Base-by-base conservation (phyloP, 2,888 invertebrate species). In the Campoplex nolae region DNA sequence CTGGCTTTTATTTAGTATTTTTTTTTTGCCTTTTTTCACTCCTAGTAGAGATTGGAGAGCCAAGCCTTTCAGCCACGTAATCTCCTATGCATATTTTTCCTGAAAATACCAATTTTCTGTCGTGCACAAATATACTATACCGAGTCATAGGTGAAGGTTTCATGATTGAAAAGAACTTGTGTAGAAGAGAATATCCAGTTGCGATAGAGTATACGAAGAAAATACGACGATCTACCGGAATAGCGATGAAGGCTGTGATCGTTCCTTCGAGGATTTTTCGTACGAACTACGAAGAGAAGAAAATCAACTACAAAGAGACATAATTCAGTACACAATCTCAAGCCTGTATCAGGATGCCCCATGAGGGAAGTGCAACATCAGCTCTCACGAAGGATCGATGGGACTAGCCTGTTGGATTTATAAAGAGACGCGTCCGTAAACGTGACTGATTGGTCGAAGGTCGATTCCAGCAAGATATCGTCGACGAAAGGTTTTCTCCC, bases 391-490 rank as follows among this genome's bases (percentile, higher is more conserved):
- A 68, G 68, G 42, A 83, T 77, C 83, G 83, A 76, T 76, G 70
- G 42, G 68, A 77, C 51, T 71, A 38, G 58, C 28, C 13, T 35
- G 23, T 48, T 54, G 75, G 68, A 56, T 67, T 68, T 28, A 76
- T 32, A 73, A 76, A 76, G 56, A 82, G 70, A 83, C 73, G 28
- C 23, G 65, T 87, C 84, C 73, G 84, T 87, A 82, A 87, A 85
- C 82, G 87, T 79, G 87, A 87, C 87, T 82, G 86, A 87, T 87
- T 87, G 86, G 80, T 78, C 79, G 81, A 87, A 87, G 84, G 84
- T 84, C 86, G 86, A 87, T 87, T 16, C 81, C 62, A 54, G 78
- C 77, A n/a, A 81, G 86, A 87, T 87, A 84, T 80, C 83, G 58
- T 35, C 73, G 48, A 51, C 67, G 68, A 75, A 75, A 65, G 68